phyloP scores from a whole-genome alignment of 2,797 vertebrate species.

The Pseudochirops corinnae region DNA sequence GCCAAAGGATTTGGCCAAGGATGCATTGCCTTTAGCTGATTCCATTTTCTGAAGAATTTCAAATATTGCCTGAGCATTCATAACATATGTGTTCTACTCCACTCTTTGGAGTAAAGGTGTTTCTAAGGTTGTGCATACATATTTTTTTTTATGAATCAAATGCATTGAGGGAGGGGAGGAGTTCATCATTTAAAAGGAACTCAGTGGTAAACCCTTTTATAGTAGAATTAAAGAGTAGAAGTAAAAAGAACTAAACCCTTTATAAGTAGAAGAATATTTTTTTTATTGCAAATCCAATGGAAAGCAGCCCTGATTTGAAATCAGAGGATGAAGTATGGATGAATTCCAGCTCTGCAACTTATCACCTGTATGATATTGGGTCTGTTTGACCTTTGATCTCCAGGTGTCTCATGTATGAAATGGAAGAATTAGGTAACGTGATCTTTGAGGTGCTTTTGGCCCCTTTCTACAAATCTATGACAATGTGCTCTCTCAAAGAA shows the following conservation, averaged over 20 bases:
- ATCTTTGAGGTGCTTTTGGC: not conserved
- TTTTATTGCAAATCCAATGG: not conserved
- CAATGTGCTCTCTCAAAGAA: not conserved
- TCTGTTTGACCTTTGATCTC: not conserved
- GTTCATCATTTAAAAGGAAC: constrained; percentile 43
- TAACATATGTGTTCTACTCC: not conserved
- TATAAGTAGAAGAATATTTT: not conserved
- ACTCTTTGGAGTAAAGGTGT: constrained; percentile 12
- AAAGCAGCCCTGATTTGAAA: not conserved
- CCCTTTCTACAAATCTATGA: not conserved
- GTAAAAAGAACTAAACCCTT: not conserved
- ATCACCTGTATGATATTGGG: not conserved
- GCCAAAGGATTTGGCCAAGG: not conserved
- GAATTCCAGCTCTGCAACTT: not conserved
- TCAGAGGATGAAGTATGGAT: not conserved
- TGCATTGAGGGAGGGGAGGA: not conserved
- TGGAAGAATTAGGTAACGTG: not conserved
- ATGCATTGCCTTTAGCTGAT: not conserved
- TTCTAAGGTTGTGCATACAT: constrained; percentile 9
- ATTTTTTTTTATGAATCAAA: not conserved
- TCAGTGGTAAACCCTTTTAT: not conserved
- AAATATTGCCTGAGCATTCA: not conserved
- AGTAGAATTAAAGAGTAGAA: no score
- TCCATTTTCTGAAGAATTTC: not conserved
- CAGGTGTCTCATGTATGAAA: not conserved